Evolutionary conservation across 2,888 invertebrate genomes (phyloP).

Genomic region (Epinotia nisella): DNA sequence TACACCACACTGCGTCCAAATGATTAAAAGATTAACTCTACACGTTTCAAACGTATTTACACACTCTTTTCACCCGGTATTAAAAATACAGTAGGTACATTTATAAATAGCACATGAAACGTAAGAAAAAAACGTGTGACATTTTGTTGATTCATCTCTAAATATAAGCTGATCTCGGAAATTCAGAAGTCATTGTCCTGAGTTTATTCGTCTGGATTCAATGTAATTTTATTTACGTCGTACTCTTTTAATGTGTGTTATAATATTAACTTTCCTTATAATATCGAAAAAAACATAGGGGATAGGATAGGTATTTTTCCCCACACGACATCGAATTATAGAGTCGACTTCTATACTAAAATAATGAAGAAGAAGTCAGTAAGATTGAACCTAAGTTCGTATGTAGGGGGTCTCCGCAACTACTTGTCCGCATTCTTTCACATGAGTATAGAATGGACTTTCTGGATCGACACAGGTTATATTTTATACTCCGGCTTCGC

Average conservation of each 20-base stretch:
- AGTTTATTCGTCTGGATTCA: not conserved
- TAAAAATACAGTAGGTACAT: not conserved
- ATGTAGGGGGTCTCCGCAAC: no score
- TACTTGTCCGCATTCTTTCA: no score
- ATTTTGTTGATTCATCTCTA: conserved; percentile 8
- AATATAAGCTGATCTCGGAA: conserved; percentile 16
- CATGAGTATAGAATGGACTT: no score
- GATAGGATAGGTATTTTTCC: no score
- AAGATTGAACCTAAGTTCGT: no score
- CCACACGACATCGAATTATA: no score
- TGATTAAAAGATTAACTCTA: conserved; percentile 1
- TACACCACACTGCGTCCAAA: conserved; percentile 1
- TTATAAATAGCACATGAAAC: not conserved
- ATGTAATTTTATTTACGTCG: conserved; percentile 8
- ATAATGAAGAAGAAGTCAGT: no score
- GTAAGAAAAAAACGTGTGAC: not conserved
- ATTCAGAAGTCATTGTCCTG: conserved; percentile 16
- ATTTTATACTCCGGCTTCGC: no score
- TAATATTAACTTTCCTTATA: no score
- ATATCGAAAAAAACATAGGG: no score
- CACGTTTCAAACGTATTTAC: not conserved
- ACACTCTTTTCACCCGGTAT: conserved; percentile 3
- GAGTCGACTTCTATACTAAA: no score
- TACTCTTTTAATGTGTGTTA: not conserved
- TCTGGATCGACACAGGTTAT: no score